Evolutionary conservation across 2,888 invertebrate genomes (phyloP).

Genomic region (Ectropis crepuscularia): DNA sequence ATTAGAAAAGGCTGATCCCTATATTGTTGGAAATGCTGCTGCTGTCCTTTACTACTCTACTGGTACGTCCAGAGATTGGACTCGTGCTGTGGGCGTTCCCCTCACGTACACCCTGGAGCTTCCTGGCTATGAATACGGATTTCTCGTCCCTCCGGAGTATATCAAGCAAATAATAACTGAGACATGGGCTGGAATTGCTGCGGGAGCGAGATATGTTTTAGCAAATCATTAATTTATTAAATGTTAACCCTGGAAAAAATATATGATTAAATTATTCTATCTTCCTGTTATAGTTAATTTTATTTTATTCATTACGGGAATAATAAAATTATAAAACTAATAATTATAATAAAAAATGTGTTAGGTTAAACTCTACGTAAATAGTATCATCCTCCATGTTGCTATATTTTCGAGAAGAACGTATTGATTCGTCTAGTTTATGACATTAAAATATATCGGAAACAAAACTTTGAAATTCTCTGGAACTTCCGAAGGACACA

Average conservation of each 20-base stretch:
- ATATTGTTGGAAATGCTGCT: constrained; percentile 85
- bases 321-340: no score
- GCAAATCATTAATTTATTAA: constrained; percentile 39
- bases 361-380: no score
- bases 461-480: no score
- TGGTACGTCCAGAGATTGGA: constrained; percentile 89
- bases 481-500: no score
- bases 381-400: no score
- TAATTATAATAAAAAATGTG: no score
- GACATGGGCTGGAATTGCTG: constrained; percentile 85
- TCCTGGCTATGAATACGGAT: constrained; percentile 84
- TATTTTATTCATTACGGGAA: no score
- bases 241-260: background rate
- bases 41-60: constrained; percentile 84
- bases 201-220: constrained; percentile 64
- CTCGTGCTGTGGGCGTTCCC: constrained; percentile 83
- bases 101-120: constrained; percentile 88
- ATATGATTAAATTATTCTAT: no score
- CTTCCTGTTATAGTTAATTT: no score
- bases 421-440: no score
- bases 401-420: no score
- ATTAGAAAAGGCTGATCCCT: constrained; percentile 68
- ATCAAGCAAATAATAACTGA: constrained; percentile 85
- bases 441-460: no score
- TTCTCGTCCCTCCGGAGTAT: constrained; percentile 83